phyloP scores from a whole-genome alignment of 2,888 invertebrate species.

The Lasioglossum malachurum region DNA sequence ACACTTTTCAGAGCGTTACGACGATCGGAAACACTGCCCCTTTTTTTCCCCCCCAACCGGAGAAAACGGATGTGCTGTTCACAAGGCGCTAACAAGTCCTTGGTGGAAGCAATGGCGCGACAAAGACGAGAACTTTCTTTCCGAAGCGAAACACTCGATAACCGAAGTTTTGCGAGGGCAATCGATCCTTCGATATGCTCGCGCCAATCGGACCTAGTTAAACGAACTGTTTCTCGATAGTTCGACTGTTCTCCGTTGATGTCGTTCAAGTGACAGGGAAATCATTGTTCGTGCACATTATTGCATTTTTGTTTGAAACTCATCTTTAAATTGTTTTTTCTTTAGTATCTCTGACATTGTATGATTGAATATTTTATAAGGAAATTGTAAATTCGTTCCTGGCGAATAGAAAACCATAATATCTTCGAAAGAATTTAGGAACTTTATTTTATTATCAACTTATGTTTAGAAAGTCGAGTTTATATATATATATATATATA shows the following conservation, averaged over 20 bases:
- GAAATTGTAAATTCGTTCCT: too few species aligned
- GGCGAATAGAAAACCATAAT: too few species aligned
- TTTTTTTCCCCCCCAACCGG: neutral
- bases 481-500: too few species aligned
- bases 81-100: slow-evolving; percentile 22
- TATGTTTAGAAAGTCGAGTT: too few species aligned
- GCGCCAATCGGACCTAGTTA: neutral
- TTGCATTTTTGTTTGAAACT: neutral
- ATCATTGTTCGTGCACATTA: too few species aligned
- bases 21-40: slow-evolving; percentile 3
- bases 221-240: neutral
- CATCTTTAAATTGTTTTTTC: too few species aligned
- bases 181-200: neutral
- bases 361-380: too few species aligned
- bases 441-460: too few species aligned
- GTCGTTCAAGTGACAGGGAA: neutral
- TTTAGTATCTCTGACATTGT: too few species aligned
- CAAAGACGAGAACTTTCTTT: neutral
- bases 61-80: slow-evolving; percentile 1
- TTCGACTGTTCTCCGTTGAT: neutral
- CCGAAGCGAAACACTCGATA: neutral
- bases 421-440: too few species aligned
- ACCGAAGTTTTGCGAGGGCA: slow-evolving; percentile 1
- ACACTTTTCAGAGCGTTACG: slow-evolving; percentile 21
- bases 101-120: neutral